These are phyloP conservation scores for Batillaria attramentaria DNA, from an alignment of 1,140 invertebrate species.

Conservation along the genomic window DNA sequence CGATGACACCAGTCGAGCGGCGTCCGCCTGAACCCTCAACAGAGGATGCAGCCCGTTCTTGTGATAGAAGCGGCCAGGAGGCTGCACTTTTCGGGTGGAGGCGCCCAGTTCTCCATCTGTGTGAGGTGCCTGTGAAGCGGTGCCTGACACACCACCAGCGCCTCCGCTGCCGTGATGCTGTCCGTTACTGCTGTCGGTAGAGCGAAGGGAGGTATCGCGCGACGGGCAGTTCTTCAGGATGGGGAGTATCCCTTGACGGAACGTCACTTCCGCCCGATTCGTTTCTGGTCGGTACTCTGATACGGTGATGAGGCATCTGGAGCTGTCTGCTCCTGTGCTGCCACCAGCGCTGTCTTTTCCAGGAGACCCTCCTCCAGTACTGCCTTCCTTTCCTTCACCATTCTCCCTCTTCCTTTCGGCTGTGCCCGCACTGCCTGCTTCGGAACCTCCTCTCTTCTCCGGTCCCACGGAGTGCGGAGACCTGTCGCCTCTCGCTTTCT, in stretches of 20 bases:
- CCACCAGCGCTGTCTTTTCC: neutral
- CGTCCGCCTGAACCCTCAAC: neutral
- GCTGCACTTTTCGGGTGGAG: neutral
- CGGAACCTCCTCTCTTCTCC: neutral
- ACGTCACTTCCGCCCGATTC: neutral
- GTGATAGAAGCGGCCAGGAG: neutral
- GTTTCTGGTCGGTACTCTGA: conserved; percentile 1
- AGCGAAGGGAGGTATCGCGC: conserved; percentile 8
- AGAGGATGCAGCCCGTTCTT: conserved; percentile 16
- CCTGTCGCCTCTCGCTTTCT: neutral
- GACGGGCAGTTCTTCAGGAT: conserved; percentile 15
- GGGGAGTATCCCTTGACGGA: neutral
- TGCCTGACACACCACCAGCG: neutral
- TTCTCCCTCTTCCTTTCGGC: neutral
- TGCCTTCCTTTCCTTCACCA: neutral
- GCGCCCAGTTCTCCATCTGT: neutral
- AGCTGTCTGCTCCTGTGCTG: neutral
- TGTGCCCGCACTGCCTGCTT: neutral
- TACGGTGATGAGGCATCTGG: conserved; percentile 9
- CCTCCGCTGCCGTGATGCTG: neutral
- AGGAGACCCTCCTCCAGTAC: too few species aligned
- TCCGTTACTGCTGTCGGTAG: conserved; percentile 6
- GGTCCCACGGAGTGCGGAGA: too few species aligned
- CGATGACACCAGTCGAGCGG: neutral
- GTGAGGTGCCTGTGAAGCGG: neutral